These are phyloP conservation scores for Danaus chrysippus DNA, from an alignment of 2,888 invertebrate species.

Conservation along the genomic window DNA sequence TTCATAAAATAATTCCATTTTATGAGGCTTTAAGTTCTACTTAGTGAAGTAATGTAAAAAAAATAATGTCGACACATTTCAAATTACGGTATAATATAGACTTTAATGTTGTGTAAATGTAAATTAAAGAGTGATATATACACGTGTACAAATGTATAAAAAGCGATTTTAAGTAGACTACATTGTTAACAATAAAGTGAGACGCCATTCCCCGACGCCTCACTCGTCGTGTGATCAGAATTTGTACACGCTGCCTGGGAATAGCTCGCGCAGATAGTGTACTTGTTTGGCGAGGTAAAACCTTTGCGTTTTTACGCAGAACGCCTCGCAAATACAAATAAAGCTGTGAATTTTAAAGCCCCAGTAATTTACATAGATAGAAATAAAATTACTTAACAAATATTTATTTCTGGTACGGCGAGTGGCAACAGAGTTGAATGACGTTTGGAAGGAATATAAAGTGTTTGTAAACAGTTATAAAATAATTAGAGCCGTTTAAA, in stretches of 20 bases:
- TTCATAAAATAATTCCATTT: no score
- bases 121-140: slow-evolving; percentile 12
- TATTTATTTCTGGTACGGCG: slow-evolving; percentile 30
- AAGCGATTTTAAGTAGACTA: slow-evolving; percentile 32
- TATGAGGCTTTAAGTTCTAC: no score
- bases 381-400: slow-evolving; percentile 53
- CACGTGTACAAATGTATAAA: slow-evolving; percentile 22
- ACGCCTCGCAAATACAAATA: slow-evolving; percentile 69
- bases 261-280: slow-evolving; percentile 63
- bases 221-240: slow-evolving; percentile 66
- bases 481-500: neutral
- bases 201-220: slow-evolving; percentile 44
- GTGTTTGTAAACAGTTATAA: slow-evolving; percentile 1
- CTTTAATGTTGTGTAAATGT: slow-evolving; percentile 8
- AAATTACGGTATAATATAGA: slow-evolving; percentile 7
- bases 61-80: slow-evolving; percentile 19
- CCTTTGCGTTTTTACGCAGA: slow-evolving; percentile 68
- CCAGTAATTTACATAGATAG: slow-evolving; percentile 53
- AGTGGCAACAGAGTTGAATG: slow-evolving; percentile 26
- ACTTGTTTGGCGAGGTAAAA: slow-evolving; percentile 69
- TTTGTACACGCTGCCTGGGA: slow-evolving; percentile 71
- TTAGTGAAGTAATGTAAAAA: neutral
- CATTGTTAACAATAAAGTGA: slow-evolving; percentile 29
- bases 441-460: slow-evolving; percentile 14
- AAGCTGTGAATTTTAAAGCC: slow-evolving; percentile 60